phyloP scores from a whole-genome alignment of 2,113 vertebrate species.

The Callaeas wilsoni region DNA sequence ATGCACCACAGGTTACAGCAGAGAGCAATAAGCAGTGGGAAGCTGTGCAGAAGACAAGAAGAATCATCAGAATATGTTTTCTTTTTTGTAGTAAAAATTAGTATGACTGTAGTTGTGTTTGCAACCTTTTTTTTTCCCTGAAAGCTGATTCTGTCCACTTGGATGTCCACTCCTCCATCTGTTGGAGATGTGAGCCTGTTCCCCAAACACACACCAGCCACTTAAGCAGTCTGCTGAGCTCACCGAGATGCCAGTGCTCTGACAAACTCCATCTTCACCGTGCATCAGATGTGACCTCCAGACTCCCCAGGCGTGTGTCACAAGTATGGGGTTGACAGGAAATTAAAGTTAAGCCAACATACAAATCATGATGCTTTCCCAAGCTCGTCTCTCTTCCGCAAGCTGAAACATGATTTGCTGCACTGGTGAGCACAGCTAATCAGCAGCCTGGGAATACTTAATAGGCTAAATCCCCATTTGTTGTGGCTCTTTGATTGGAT shows the following conservation, averaged over 20 bases:
- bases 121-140: not conserved
- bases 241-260: not conserved
- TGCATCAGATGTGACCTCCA: slow-evolving; percentile 13
- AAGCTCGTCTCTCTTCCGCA: slow-evolving; percentile 15
- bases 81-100: not conserved
- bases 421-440: not conserved
- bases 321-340: slow-evolving; percentile 61
- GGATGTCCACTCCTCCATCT: too few relatives aligned
- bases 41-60: not conserved
- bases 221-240: not conserved
- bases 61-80: not conserved
- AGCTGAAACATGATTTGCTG: slow-evolving; percentile 47
- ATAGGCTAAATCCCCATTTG: slow-evolving; percentile 6
- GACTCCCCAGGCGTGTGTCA: slow-evolving; percentile 36
- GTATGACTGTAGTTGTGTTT: not conserved
- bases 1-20: not conserved
- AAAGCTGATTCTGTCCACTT: not conserved
- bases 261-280: slow-evolving; percentile 27
- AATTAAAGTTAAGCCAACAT: slow-evolving; percentile 58
- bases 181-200: not conserved
- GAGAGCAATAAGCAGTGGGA: not conserved
- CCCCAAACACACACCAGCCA: not conserved
- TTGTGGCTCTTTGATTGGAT: slow-evolving; percentile 11
- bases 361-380: slow-evolving; percentile 59
- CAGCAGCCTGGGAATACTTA: slow-evolving; percentile 53